These are phyloP conservation scores for Drosophila kuntzei DNA, from an alignment of 2,888 invertebrate species.

Conservation along the genomic window DNA sequence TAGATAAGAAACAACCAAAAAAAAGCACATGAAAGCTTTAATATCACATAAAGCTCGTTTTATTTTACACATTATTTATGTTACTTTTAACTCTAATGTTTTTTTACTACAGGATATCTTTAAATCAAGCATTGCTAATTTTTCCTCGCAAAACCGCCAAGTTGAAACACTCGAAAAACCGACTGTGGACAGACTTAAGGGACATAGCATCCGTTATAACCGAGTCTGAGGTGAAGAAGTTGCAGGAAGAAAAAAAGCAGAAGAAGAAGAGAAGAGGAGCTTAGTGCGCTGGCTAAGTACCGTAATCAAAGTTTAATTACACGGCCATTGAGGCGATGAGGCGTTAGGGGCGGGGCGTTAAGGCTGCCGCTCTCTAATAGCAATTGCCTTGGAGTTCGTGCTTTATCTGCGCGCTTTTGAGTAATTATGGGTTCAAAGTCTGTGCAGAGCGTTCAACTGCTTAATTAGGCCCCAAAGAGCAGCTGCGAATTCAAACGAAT, in stretches of 20 bases:
- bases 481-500: not conserved
- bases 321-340: slow-evolving; percentile 71
- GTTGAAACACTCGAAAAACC: slow-evolving; percentile 45
- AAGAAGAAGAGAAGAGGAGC: slow-evolving; percentile 30
- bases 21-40: not conserved
- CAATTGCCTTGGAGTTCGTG: slow-evolving; percentile 56
- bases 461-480: slow-evolving; percentile 66
- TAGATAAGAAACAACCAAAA: not conserved
- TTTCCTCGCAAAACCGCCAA: slow-evolving; percentile 19
- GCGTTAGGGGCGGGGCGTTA: slow-evolving; percentile 30
- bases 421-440: slow-evolving; percentile 71
- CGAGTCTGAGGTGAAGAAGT: slow-evolving; percentile 48
- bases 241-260: slow-evolving; percentile 22
- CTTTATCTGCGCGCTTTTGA: slow-evolving; percentile 73
- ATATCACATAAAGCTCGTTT: no score
- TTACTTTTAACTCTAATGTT: not conserved
- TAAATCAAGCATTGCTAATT: not conserved
- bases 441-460: slow-evolving; percentile 60
- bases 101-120: slow-evolving; percentile 26
- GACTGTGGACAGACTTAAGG: slow-evolving; percentile 4
- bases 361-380: slow-evolving; percentile 31
- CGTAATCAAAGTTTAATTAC: slow-evolving; percentile 80
- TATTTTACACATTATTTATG: no score
- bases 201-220: slow-evolving; percentile 28
- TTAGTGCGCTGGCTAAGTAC: slow-evolving; percentile 76